Conservation (phyloP, 1,140 invertebrate genomes). For the Heterodera carotae region DNA sequence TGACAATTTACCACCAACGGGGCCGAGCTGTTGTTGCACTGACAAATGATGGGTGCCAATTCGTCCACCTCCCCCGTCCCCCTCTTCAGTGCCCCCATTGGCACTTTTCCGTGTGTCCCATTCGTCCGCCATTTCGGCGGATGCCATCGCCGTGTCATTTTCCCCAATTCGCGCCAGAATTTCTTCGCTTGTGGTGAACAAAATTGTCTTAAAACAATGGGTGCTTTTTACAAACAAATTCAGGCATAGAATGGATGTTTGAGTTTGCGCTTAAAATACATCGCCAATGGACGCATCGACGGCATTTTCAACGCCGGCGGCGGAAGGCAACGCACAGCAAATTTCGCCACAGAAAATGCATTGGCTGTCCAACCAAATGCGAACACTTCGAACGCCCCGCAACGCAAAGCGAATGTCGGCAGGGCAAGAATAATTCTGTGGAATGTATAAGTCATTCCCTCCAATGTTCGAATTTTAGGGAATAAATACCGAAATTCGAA, state of each 20-base stretch:
- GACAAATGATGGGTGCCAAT: not conserved
- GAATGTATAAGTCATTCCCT: not conserved
- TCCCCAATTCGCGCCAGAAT: constrained; percentile 67
- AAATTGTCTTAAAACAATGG: constrained; percentile 63
- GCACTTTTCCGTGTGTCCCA: not conserved
- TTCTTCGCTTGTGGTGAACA: constrained; percentile 68
- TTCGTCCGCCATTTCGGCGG: not conserved
- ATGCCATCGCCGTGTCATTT: constrained; percentile 59
- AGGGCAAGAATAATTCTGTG: constrained; percentile 48
- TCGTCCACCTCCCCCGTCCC: not conserved
- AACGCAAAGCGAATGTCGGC: constrained; percentile 50
- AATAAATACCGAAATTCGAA: constrained; percentile 48
- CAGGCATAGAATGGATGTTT: too few species aligned
- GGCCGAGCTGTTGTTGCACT: too few species aligned
- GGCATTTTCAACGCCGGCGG: constrained; percentile 8
- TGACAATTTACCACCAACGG: too few species aligned
- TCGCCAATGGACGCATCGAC: constrained; percentile 39
- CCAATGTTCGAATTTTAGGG: not conserved
- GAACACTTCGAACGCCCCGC: constrained; percentile 42
- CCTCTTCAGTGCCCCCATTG: not conserved
- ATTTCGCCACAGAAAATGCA: constrained; percentile 55
- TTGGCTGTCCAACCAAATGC: constrained; percentile 43
- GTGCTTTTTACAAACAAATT: not conserved
- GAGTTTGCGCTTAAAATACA: constrained; percentile 12
- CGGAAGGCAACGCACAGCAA: constrained; percentile 48